phyloP scores from a whole-genome alignment of 2,113 vertebrate genomes.

The Hydrochoerus hydrochaeris region DNA sequence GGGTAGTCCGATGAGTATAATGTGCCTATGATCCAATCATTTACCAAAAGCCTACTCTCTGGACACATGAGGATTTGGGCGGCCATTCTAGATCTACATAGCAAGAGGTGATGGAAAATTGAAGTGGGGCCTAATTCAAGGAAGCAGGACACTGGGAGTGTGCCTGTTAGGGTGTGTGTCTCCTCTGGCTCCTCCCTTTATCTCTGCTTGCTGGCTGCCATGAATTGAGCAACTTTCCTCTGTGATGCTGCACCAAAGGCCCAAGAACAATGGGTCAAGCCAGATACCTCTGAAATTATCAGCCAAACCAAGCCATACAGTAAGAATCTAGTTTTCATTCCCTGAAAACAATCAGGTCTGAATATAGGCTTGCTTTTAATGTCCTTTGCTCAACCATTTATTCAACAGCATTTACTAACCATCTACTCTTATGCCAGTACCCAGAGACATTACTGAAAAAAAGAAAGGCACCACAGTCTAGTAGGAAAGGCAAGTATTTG shows the following conservation, averaged over 20 bases:
- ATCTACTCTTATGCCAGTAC: background rate
- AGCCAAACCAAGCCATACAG: background rate
- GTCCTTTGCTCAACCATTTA: background rate
- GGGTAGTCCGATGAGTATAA: background rate
- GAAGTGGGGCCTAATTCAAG: background rate
- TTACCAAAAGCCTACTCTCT: background rate
- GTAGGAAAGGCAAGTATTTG: background rate
- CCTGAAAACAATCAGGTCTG: slow-evolving; percentile 8
- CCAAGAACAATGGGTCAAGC: background rate
- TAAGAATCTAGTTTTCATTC: background rate
- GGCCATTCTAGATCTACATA: background rate
- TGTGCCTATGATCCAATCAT: background rate
- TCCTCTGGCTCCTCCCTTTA: background rate
- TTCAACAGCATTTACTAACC: background rate
- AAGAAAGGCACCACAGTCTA: background rate
- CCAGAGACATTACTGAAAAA: slow-evolving; percentile 1
- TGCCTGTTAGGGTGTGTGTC: background rate
- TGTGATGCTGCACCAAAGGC: background rate
- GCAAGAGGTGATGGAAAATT: background rate
- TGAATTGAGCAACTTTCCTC: background rate
- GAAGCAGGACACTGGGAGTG: background rate
- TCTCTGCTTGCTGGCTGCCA: background rate
- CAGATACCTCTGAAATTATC: background rate
- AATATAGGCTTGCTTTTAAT: background rate
- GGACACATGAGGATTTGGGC: background rate